Evolutionary conservation across 1,140 invertebrate genomes (phyloP).

Genomic region (Caenorhabditis brenneri): DNA sequence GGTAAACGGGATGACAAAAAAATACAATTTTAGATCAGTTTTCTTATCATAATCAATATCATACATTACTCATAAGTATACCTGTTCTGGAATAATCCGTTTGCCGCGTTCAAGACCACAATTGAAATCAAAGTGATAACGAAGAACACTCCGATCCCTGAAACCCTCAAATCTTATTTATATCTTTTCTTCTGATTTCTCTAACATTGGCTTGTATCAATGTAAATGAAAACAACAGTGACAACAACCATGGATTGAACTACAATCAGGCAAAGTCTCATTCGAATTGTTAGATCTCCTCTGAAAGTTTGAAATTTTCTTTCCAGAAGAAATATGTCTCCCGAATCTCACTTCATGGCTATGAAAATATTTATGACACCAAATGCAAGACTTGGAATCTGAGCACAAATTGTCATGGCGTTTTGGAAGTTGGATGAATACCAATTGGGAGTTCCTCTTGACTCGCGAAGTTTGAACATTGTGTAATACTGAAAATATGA

Average conservation of each 20-base stretch:
- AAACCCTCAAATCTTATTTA: not conserved
- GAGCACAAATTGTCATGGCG: slow-evolving; percentile 3
- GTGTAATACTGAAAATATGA: not conserved
- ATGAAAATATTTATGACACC: slow-evolving; percentile 26
- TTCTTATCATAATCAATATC: too few species aligned
- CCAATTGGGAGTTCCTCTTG: not conserved
- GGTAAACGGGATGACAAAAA: too few species aligned
- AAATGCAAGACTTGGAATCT: not conserved
- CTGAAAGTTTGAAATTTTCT: too few species aligned
- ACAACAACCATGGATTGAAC: not conserved
- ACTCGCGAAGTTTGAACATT: slow-evolving; percentile 10
- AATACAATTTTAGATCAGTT: too few species aligned
- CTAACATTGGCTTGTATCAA: not conserved
- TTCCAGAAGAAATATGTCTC: too few species aligned
- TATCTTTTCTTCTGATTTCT: not conserved
- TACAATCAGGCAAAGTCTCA: not conserved
- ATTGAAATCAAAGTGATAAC: not conserved
- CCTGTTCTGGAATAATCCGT: slow-evolving; percentile 69
- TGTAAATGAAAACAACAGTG: slow-evolving; percentile 7
- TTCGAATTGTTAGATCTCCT: slow-evolving; percentile 4
- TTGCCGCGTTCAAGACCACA: not conserved
- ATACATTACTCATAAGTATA: too few species aligned
- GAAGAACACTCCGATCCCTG: slow-evolving; percentile 10
- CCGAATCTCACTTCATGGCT: not conserved
- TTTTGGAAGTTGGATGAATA: not conserved